Evolutionary conservation across 2,113 vertebrate genomes (phyloP).

Genomic region (Globicephala melas): DNA sequence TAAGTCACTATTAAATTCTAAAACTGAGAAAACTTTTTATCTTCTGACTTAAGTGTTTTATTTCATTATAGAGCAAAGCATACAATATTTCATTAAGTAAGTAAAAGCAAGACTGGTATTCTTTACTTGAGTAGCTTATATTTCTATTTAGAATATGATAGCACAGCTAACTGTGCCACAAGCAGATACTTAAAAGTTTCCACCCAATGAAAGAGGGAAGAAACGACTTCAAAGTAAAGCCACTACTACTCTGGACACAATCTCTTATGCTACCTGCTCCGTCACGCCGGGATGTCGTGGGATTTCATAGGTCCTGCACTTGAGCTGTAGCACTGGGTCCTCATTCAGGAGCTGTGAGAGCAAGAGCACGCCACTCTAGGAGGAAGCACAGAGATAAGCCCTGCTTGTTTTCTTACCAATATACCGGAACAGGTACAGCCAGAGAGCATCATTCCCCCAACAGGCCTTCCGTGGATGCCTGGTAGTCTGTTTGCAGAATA

Average conservation of each 20-base stretch:
- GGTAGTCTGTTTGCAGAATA: neutral
- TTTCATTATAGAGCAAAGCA: neutral
- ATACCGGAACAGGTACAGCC: neutral
- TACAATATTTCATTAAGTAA: neutral
- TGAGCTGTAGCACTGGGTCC: slow-evolving; percentile 93
- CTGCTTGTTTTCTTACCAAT: neutral
- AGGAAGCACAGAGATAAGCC: slow-evolving; percentile 47
- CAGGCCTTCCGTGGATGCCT: neutral
- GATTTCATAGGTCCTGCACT: slow-evolving; percentile 98
- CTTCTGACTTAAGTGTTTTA: neutral
- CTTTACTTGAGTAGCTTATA: neutral
- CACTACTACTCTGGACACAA: neutral
- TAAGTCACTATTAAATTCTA: neutral
- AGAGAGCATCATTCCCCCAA: neutral
- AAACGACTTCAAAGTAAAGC: neutral
- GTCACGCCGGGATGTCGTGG: slow-evolving; percentile 95
- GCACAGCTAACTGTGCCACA: neutral
- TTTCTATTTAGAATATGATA: neutral
- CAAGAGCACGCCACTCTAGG: slow-evolving; percentile 93
- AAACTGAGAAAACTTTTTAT: neutral
- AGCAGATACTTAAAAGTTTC: neutral
- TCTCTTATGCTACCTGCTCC: slow-evolving; percentile 89
- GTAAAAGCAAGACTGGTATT: neutral
- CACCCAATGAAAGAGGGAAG: neutral
- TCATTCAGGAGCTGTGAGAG: slow-evolving; percentile 96